A percentile compares a stretch with the other conserved stretches of the same genome.
These are phyloP conservation scores for Oscheius sp. DNA, from an alignment of 2,888 invertebrate genomes.

Conservation along the genomic window DNA sequence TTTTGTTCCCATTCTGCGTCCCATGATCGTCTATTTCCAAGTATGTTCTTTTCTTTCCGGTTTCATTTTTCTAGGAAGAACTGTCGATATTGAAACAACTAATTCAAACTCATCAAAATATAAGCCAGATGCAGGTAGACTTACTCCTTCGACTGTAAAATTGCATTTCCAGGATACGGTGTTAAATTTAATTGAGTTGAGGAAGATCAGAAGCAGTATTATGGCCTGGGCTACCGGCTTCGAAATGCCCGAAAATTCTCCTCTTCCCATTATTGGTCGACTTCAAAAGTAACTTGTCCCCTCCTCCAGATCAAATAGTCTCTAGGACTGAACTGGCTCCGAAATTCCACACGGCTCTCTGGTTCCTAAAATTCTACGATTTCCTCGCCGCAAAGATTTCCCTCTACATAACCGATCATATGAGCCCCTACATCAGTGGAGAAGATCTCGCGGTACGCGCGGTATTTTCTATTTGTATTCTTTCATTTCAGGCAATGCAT, in stretches of 20 bases:
- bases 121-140: constrained; percentile 12
- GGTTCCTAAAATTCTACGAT: constrained; percentile 54
- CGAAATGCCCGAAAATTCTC: constrained; percentile 7
- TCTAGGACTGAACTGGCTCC: constrained; percentile 19
- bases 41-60: not conserved
- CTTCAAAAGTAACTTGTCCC: constrained; percentile 10
- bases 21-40: not conserved
- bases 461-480: not conserved
- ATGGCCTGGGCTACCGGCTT: constrained; percentile 34
- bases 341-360: constrained; percentile 40
- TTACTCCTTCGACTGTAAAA: not conserved
- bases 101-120: constrained; percentile 16
- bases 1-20: not conserved
- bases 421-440: constrained; percentile 32
- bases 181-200: constrained; percentile 25
- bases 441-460: constrained; percentile 38
- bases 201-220: constrained; percentile 28
- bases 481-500: constrained; percentile 41
- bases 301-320: not conserved
- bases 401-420: constrained; percentile 49
- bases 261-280: constrained; percentile 14
- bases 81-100: constrained; percentile 23
- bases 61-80: constrained; percentile 26
- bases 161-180: not conserved
- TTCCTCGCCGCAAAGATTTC: constrained; percentile 51